Base-by-base conservation (phyloP, 2,797 vertebrate species). In the Syncerus caffer region DNA sequence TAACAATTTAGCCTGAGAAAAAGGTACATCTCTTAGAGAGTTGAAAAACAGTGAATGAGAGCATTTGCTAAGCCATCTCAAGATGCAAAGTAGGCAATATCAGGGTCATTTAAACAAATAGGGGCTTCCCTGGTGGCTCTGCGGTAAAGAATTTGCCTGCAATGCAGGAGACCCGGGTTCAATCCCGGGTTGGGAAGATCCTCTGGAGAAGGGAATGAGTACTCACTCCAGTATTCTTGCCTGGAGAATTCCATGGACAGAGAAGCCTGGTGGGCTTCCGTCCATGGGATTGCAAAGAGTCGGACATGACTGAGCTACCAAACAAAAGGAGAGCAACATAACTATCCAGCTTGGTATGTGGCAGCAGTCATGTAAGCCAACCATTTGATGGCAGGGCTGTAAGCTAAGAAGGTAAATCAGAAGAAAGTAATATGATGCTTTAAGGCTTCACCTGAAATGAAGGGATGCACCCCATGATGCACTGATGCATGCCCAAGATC, bases 1-100 rank as follows among this genome's bases (percentile, higher is more conserved):
- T 42, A 55, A 79, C n/a, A 58, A 64, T 51, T 84, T 47, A 94
- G 64, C 50, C 47, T 0, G n/a, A 38, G 58, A 80, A 51, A 80
- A 87, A 55, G 51, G 27, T n/a, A 21, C 29, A 29, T 57, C 4
- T 80, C 38, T 19, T 34, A 19, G 3, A 27, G 9, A 83, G 74
- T 25, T 79, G 71, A 95, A 96, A 96, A 85, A 11, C 1, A 88
- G 23, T n/a, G 31, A 83, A 92, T 23, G 27, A 92, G 25, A 92
- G 2, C 34, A 34, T 90, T 85, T 86, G 60, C 38, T 78, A 58
- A 89, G 53, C 29, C 21, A 71, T 31, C 55, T 93, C 50, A 55
- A 60, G 21, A 29, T 53, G 57, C 12, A 12, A 84, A 64, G 10
- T 7, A 31, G 10, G 27, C 15, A 76, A 51, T 15, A n/a, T n/a